Conservation (phyloP, 2,888 invertebrate species). For the Plutella xylostella region DNA sequence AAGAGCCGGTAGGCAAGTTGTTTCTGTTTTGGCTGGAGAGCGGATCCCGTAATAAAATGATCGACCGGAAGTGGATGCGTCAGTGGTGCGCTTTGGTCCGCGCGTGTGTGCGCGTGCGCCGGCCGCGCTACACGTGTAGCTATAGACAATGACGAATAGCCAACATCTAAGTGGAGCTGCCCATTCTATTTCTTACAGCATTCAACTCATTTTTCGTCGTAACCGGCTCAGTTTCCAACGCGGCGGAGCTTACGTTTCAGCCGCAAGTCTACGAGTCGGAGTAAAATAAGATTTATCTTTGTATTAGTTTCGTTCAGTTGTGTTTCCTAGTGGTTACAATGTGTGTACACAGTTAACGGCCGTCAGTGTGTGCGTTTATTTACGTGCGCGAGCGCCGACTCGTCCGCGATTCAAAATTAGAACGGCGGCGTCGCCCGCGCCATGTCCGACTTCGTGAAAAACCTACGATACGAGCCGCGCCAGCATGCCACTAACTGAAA, state of each 20-base stretch:
- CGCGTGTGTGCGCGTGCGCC: slow-evolving; percentile 43
- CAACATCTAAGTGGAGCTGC: too few species aligned
- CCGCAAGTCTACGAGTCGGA: too few species aligned
- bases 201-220: too few species aligned
- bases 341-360: slow-evolving; percentile 51
- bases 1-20: background rate
- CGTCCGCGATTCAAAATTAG: slow-evolving; percentile 70
- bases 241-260: too few species aligned
- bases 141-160: slow-evolving; percentile 6
- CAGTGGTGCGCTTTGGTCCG: slow-evolving; percentile 59
- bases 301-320: background rate
- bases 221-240: too few species aligned
- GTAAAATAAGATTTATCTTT: too few species aligned
- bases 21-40: slow-evolving; percentile 23
- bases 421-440: slow-evolving; percentile 61
- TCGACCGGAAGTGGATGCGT: slow-evolving; percentile 66
- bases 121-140: slow-evolving; percentile 29
- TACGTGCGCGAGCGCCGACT: slow-evolving; percentile 70
- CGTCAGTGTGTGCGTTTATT: slow-evolving; percentile 69
- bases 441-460: slow-evolving; percentile 67
- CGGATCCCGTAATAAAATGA: slow-evolving; percentile 63
- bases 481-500: too few species aligned
- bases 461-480: slow-evolving; percentile 62
- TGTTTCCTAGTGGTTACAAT: slow-evolving; percentile 18
- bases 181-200: too few species aligned